phyloP scores from a whole-genome alignment of 2,888 invertebrate genomes.

The Cosmia trapezina region DNA sequence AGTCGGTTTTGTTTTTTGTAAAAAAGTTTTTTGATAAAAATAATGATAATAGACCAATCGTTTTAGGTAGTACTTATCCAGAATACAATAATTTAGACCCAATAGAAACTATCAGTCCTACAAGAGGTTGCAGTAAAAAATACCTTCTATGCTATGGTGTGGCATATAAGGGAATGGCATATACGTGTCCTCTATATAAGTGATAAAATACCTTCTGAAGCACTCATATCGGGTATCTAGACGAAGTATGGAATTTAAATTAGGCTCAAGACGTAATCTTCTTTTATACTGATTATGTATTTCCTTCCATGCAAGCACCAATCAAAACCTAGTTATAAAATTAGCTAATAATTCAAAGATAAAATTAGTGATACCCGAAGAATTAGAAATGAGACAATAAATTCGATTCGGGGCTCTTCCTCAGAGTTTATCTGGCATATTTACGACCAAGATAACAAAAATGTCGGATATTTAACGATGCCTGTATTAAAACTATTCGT shows the following conservation, averaged over 20 bases:
- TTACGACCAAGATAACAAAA: conserved; percentile 76
- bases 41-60: background rate
- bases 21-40: background rate
- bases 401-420: conserved; percentile 70
- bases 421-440: conserved; percentile 74
- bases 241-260: conserved; percentile 22
- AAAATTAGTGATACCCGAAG: conserved; percentile 72
- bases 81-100: background rate
- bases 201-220: conserved; percentile 2
- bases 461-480: conserved; percentile 74
- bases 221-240: conserved; percentile 5
- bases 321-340: conserved; percentile 38
- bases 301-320: conserved; percentile 2
- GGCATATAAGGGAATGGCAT: background rate
- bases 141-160: background rate
- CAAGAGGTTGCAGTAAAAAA: background rate
- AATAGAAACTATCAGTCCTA: background rate
- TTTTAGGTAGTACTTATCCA: background rate
- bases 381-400: conserved; percentile 77
- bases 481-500: conserved; percentile 67
- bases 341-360: conserved; percentile 68
- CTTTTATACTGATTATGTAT: conserved; percentile 2
- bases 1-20: too few relatives aligned
- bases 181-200: conserved; percentile 7
- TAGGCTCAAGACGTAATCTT: conserved; percentile 5